A percentile compares a stretch with the other conserved stretches of the same genome.
phyloP scores from a whole-genome alignment of 2,888 invertebrate genomes.

The Xanthostigma xanthostigma region DNA sequence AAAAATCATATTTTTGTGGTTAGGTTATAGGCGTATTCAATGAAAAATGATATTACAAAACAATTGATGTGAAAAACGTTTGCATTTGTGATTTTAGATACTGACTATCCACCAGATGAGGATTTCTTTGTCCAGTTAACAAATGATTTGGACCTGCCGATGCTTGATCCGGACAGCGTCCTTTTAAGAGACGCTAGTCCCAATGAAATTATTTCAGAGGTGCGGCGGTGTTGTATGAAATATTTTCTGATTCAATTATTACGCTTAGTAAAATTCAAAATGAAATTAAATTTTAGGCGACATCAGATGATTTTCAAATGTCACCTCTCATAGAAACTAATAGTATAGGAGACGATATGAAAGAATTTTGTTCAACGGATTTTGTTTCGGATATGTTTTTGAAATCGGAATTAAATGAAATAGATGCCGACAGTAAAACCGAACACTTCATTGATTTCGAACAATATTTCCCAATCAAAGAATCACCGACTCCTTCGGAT shows the following conservation, averaged over 20 bases:
- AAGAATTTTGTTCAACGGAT: too few relatives aligned
- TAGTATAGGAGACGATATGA: too few relatives aligned
- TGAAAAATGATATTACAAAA: too few relatives aligned
- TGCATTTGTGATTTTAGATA: constrained; percentile 3
- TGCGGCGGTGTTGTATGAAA: constrained; percentile 3
- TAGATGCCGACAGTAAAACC: neutral
- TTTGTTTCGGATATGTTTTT: too few relatives aligned
- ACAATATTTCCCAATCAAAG: neutral
- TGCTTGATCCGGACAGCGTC: constrained; percentile 21
- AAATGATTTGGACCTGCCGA: constrained; percentile 25
- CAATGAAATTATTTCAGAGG: constrained; percentile 25
- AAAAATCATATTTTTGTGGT: too few relatives aligned
- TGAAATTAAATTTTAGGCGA: too few relatives aligned
- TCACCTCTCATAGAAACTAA: too few relatives aligned
- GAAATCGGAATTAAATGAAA: neutral
- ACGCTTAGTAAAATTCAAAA: too few relatives aligned
- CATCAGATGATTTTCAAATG: too few relatives aligned
- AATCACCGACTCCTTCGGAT: constrained; percentile 14
- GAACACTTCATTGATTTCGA: neutral
- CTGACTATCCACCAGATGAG: constrained; percentile 23
- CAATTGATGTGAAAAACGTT: too few relatives aligned
- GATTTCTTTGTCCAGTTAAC: constrained; percentile 26
- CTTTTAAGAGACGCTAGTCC: constrained; percentile 24
- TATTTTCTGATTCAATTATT: too few relatives aligned
- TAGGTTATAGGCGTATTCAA: too few relatives aligned